Evolutionary conservation across 1,140 invertebrate species (phyloP), one percentile per base, ranked within the genome.

Genomic region (Drosophila ercepeae): DNA sequence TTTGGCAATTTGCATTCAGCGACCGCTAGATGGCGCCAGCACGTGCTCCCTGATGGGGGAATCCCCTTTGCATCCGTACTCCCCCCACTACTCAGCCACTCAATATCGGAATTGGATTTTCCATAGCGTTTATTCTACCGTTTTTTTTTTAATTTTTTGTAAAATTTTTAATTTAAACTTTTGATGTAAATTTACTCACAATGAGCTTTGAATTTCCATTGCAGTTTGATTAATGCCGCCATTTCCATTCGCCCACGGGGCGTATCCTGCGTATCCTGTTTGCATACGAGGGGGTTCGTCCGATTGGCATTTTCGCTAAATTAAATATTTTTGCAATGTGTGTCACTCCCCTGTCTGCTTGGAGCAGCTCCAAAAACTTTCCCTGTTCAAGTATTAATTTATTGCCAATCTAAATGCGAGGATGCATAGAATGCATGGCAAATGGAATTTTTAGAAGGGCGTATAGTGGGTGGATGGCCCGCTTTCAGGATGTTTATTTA

Each of bases 1-100:
- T 84, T 78, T 83, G 77, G 79, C 75, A 83, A 83, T 84, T 82
- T 83, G 57, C 75, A 83, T 75, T 65, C 77, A 61, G 42, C 65
- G 41, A 72, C 77, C 65, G 51, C 65, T 79, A 76, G 65, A 75
- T 84, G 78, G 70, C 75, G 75, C 64, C 64, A 61, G 59, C 53
- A 83, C 79, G 78, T 82, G 79, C 69, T 9, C 49, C 16, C 19
- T 9, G 46, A 7, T 36, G 2, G 36, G 61, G 45, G 48, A 53
- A 7, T 65, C 58, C 61, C 61, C 45, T 18, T 9, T 14, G n/a
- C 4, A 8, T 14, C 4, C 23, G 6, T 21, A 2, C 21, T 5
- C 42, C 42, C 42, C 42, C 0, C 4, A 7, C n/a, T 9, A 2
- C 8, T 0, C 18, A 14, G 16, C 25, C 48, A 78, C 57, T 68